These are phyloP conservation scores for Orestias chungarensis DNA, from an alignment of 2,797 vertebrate species.

Conservation along the genomic window DNA sequence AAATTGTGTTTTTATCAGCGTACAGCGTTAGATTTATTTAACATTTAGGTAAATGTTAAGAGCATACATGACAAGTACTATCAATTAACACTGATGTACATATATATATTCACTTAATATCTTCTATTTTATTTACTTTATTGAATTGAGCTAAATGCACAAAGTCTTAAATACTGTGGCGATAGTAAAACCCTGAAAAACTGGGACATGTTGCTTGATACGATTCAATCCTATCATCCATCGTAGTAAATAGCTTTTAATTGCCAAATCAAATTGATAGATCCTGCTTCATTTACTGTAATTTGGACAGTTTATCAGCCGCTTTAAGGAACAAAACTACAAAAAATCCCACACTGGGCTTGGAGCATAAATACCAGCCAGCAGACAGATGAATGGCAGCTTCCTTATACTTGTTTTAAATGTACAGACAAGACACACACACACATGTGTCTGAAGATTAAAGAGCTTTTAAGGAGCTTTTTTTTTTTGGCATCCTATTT, in stretches of 20 bases:
- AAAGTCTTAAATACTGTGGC: too few species aligned
- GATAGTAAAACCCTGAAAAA: neutral
- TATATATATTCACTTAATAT: neutral
- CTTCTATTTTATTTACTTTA: neutral
- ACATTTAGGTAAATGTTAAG: neutral
- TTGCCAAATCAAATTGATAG: conserved; percentile 9
- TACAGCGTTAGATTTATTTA: neutral
- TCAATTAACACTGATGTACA: neutral
- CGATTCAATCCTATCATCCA: neutral
- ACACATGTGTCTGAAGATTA: conserved; percentile 7
- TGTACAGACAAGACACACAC: conserved; percentile 20
- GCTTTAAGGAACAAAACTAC: conserved; percentile 12
- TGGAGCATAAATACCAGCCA: conserved; percentile 10
- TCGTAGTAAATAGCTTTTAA: neutral
- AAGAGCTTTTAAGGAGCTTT: conserved; percentile 17
- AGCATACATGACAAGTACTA: neutral
- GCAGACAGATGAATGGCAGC: conserved; percentile 4
- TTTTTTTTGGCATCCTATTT: conserved; percentile 10
- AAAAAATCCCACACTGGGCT: neutral
- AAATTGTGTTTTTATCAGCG: neutral
- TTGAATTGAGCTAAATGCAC: neutral
- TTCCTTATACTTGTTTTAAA: conserved; percentile 29
- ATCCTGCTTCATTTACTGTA: neutral
- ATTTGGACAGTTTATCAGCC: conserved; percentile 2
- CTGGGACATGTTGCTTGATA: neutral